Conservation (phyloP, 92 coral and sea anemone species). For the Bergia sp. region DNA sequence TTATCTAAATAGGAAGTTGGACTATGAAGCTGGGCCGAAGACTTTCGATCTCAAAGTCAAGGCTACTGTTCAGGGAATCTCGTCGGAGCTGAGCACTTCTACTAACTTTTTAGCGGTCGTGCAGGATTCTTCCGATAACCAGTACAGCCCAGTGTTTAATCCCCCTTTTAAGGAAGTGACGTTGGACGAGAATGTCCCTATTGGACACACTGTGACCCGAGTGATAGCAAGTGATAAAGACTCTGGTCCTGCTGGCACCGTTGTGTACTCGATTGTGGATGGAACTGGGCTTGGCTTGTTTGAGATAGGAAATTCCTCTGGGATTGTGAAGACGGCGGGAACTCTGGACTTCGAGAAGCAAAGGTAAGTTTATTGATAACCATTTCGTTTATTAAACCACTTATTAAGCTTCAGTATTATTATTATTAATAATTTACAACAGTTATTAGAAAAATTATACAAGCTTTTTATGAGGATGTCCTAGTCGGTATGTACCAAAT, state of each 20-base stretch:
- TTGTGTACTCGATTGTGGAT: conserved; percentile 63
- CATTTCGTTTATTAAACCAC: background rate
- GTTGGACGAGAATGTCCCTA: conserved; percentile 17
- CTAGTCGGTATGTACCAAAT: too few relatives aligned
- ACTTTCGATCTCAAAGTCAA: conserved; percentile 48
- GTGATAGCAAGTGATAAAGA: conserved; percentile 63
- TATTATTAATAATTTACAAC: too few relatives aligned
- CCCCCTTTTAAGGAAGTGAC: conserved; percentile 49
- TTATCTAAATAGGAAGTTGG: conserved; percentile 44
- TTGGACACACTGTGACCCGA: conserved; percentile 44
- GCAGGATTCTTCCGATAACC: conserved; percentile 75
- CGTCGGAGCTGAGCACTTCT: conserved; percentile 34
- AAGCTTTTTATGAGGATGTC: too few relatives aligned
- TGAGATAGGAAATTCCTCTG: conserved; percentile 59
- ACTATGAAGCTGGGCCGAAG: conserved; percentile 35
- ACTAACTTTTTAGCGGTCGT: conserved; percentile 55
- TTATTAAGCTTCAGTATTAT: too few relatives aligned
- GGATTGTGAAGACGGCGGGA: conserved; percentile 59
- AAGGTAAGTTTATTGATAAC: background rate
- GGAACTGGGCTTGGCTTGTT: conserved; percentile 84
- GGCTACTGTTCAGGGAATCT: conserved; percentile 55
- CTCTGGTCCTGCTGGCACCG: conserved; percentile 50
- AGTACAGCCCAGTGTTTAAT: conserved; percentile 62
- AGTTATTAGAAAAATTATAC: too few relatives aligned
- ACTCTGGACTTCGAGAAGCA: conserved; percentile 69